phyloP scores from a whole-genome alignment of 2,797 vertebrate genomes.

The Enoplosus armatus region DNA sequence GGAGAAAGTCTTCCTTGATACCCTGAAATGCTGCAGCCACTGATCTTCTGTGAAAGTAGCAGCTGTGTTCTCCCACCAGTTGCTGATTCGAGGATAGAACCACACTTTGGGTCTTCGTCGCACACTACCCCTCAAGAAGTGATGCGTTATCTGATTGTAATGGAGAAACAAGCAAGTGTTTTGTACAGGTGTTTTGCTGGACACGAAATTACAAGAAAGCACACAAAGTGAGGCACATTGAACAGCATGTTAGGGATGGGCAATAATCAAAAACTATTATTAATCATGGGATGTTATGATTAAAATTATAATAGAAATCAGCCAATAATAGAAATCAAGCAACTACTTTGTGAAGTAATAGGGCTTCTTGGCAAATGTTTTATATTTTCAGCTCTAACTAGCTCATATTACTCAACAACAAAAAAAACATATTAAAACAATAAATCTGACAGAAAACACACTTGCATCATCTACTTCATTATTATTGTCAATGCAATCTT shows the following conservation, averaged over 20 bases:
- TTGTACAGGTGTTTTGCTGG: background rate
- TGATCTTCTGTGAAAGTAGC: constrained; percentile 1
- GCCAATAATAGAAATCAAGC: background rate
- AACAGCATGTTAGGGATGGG: background rate
- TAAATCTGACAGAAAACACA: too few relatives aligned
- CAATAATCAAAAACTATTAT: background rate
- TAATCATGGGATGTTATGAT: background rate
- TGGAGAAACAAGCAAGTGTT: background rate
- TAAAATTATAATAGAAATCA: background rate
- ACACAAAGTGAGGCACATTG: background rate
- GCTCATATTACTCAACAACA: background rate
- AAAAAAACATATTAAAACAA: too few relatives aligned
- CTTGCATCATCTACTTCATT: background rate
- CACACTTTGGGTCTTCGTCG: background rate
- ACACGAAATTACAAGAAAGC: background rate
- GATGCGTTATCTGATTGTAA: background rate
- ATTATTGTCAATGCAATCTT: background rate
- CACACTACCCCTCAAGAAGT: background rate
- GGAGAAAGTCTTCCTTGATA: background rate
- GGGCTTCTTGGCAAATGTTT: background rate
- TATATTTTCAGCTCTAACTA: background rate
- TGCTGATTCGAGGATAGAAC: background rate
- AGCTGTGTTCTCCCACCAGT: background rate
- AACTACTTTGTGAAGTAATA: background rate
- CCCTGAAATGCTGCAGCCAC: background rate